Base-by-base conservation (phyloP, 2,113 vertebrate species). In the Microcebus griseorufus region DNA sequence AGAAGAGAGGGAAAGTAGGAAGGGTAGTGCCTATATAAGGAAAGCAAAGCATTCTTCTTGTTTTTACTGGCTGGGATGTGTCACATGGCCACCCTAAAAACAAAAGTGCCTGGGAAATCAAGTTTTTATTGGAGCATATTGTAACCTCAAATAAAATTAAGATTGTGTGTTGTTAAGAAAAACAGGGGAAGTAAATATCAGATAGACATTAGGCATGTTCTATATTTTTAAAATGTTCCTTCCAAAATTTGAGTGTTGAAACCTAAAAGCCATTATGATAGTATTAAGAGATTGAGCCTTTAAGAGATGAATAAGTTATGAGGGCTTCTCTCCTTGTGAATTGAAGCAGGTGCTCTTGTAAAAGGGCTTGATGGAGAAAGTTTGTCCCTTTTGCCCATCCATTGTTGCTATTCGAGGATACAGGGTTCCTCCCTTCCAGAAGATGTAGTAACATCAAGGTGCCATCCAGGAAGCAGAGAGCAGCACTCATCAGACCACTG, bases 131-230 rank as follows among this genome's bases (percentile, higher is more conserved):
- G 34, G 34, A 91, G 55, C 37, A 83, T 64, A 69, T 60, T 62
- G 4, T n/a, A 89, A 91, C 29, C 20, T 18, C 76, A 90, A 58
- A 90, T 93, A 92, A 94, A 84, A 87, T 4, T 55, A 9, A 90
- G 51, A 72, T 93, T 93, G 12, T 23, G 25, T 82, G 73, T 93
- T 93, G 51, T 75, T 81, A 25, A 53, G 29, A 58, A 80, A 76
- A 37, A 55, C 17, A 39, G 27, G 29, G 9, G n/a, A 23, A 51
- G 2, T 70, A 10, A 88, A 29, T 84, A 90, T 12, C 11, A 78
- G 25, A 87, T 18, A 69, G 51, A 84, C 17, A 84, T 62, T 11
- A 39, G 27, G 17, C 67, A 42, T 39, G 2, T 79, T 9, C 3
- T 37, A 23, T 53, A 9, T 11, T 73, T n/a, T 86, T 20, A 73